Base-by-base conservation (phyloP, 2,113 vertebrate species). In the Nothobranchius kuhntae region DNA sequence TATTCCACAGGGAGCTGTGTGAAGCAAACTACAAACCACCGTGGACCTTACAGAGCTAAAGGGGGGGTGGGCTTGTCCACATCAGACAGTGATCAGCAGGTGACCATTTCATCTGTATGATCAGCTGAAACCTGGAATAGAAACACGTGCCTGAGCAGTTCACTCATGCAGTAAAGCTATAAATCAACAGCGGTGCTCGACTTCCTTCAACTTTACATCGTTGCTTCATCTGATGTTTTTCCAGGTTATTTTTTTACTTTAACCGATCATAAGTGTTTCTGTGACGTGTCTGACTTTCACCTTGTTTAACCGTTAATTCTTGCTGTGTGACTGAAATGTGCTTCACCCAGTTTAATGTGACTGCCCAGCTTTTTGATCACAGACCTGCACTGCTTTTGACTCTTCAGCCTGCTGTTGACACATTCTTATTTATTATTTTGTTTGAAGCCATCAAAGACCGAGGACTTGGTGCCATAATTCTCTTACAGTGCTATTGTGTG, bases 401-500 rank as follows among this genome's bases (percentile, higher is more conserved):
- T 92, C 86, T 89, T 89, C 86, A 89, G 86, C 91, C 84, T 87
- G 82, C 66, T 78, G 56, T 92, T 89, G 84, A 71, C 86, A 88
- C 88, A 86, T 87, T 81, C 89, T 82, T 86, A 11, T 57, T 61
- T 85, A 80, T 90, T 86, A 73, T 80, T 88, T 53, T 86, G 89
- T 93, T 90, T 90, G 88, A 93, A 93, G 91, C 91, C 92, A 93
- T 90, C 94, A 87, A 89, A 91, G 92, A 92, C 91, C 88, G 93
- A 92, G 92, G 92, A 94, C 94, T 91, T 87, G 84, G 91, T 94
- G 92, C 93, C 92, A 91, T 93, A 91, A 92, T 90, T 87, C 90
- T 94, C 84, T 93, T 90, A 89, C 92, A 95, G 93, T 95, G 92
- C 93, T 94, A 90, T 94, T 93, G 87, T 95, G 92, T 94, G 89